phyloP scores from a whole-genome alignment of 2,888 invertebrate genomes.

The Hofmannophila pseudospretella region DNA sequence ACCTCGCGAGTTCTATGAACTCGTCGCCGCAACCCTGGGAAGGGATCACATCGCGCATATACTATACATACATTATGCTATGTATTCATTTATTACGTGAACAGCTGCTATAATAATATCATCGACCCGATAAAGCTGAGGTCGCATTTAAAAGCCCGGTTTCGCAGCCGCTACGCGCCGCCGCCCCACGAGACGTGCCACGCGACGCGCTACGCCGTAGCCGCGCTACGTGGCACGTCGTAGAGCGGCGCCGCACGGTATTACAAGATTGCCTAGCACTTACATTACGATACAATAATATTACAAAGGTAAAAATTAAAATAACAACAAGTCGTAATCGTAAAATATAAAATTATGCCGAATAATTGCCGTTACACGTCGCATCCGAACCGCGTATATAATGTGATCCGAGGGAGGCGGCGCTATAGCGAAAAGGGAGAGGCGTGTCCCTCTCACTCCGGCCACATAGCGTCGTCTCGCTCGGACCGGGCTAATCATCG shows the following conservation, averaged over 20 bases:
- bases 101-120: slow-evolving; percentile 6
- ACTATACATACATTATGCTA: slow-evolving; percentile 14
- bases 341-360: neutral
- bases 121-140: neutral
- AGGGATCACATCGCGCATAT: slow-evolving; percentile 2
- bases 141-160: neutral
- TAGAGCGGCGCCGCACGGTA: no score
- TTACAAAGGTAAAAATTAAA: neutral
- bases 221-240: no score
- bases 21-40: neutral
- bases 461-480: no score
- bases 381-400: no score
- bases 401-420: no score
- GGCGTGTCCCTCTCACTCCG: no score
- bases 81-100: slow-evolving; percentile 14
- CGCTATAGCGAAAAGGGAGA: no score
- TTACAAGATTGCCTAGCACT: no score
- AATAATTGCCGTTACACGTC: neutral
- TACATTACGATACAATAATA: neutral
- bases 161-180: no score
- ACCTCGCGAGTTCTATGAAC: neutral
- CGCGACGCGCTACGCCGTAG: no score
- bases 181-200: no score
- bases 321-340: neutral
- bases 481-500: no score